Conservation (phyloP, 2,888 invertebrate species). For the Hypomecis punctinalis region DNA sequence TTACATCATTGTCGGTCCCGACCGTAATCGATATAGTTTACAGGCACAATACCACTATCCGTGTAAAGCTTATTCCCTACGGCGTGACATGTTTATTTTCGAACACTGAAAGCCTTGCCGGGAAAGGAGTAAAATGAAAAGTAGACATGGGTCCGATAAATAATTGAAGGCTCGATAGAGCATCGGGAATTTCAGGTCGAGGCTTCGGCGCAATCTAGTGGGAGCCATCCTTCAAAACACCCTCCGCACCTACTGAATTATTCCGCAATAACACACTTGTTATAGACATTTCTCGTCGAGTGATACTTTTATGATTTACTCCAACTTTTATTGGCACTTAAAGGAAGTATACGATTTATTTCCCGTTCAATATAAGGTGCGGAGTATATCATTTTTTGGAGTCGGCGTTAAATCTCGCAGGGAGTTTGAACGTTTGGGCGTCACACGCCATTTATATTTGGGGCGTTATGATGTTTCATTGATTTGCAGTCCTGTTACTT, state of each 20-base stretch:
- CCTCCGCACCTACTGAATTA: conserved; percentile 82
- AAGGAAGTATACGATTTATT: conserved; percentile 84
- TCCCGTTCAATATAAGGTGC: conserved; percentile 81
- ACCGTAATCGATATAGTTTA: conserved; percentile 63
- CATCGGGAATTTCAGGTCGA: conserved; percentile 78
- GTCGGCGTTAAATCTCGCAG: conserved; percentile 68
- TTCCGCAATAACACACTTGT: conserved; percentile 85
- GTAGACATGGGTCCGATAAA: conserved; percentile 85
- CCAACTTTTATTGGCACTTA: conserved; percentile 85
- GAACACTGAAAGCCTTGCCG: conserved; percentile 69
- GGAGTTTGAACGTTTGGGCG: conserved; percentile 67
- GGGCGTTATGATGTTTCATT: conserved; percentile 51
- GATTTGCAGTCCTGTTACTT: conserved; percentile 23
- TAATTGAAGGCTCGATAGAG: conserved; percentile 84
- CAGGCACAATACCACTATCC: conserved; percentile 64
- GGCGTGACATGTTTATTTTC: conserved; percentile 77
- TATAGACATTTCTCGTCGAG: conserved; percentile 82
- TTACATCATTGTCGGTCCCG: conserved; percentile 65
- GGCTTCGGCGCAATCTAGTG: conserved; percentile 66
- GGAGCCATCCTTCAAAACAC: conserved; percentile 81
- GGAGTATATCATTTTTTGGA: conserved; percentile 82
- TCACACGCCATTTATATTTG: conserved; percentile 69
- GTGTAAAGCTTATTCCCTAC: conserved; percentile 71
- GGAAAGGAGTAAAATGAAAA: conserved; percentile 83
- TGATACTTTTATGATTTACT: conserved; percentile 86